Base-by-base conservation (phyloP, 2,888 invertebrate genomes). In the Erynnis tages region DNA sequence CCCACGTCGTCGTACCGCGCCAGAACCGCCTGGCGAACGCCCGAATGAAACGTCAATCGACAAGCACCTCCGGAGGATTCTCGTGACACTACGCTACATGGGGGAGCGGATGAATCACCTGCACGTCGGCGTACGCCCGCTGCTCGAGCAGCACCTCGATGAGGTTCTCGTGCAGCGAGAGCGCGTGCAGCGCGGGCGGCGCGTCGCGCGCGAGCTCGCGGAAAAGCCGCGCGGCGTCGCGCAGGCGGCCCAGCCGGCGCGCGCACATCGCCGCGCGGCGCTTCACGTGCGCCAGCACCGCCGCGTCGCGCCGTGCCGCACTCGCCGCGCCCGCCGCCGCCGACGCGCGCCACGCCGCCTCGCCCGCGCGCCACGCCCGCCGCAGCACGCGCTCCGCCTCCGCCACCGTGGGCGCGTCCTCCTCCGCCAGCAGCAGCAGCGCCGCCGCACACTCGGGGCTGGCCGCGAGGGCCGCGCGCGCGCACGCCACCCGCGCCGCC, bases 181-280 rank as follows among this genome's bases (percentile, higher is more conserved):
- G 91, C 57, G 97, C 94, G 78, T 95, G 96, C 93, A 98, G 95
- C 67, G 97, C 96, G 7, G 98, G 97, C 66, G 98, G 98, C 61
- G 96, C 95, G 90, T 99, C 98, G 86, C 98, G 98, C 46, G 97
- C 96, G 58, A 98, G 90, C 90, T 99, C 98, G 71, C 98, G 93
- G 91, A 98, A 98, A 92, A 97, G 95, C 81, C 99, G 98, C 17
- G 98, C 95, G 0, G 98, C 97, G 85, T 98, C 98, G 81, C 97
- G 96, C 59, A 98, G 90, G 67, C 97, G 95, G 7, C 98, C 98
- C 52, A 98, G 90, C 71, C 98, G 97, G 53, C 98, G 92, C 23
- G 97, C 96, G 88, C 98, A 98, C 98, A 98, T 98, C n/a, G 98
- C 99, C 55, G 98, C 84, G 57, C 99, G 92, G 50, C 98, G 92